A percentile compares a stretch with the other conserved stretches of the same genome.
phyloP scores from a whole-genome alignment of 2,888 invertebrate genomes.

The Rotaria socialis region DNA sequence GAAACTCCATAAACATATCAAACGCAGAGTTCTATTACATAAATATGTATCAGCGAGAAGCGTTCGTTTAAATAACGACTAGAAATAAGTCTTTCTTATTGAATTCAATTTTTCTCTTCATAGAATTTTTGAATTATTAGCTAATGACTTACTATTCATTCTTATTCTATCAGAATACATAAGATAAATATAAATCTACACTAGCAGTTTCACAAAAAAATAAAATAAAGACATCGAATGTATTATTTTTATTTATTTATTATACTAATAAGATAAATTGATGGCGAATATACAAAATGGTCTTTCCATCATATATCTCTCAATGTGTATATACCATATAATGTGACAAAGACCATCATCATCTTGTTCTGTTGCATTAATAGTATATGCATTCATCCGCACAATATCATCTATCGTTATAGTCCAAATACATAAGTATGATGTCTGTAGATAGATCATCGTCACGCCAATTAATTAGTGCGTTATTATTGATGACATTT shows the following conservation, averaged over 20 bases:
- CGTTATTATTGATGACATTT: slow-evolving; percentile 11
- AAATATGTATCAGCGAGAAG: not conserved
- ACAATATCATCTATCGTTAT: not conserved
- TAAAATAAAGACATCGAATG: not conserved
- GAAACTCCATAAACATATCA: not conserved
- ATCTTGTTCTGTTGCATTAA: not conserved
- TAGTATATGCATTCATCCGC: not conserved
- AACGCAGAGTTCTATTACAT: not conserved
- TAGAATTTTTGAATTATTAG: not conserved
- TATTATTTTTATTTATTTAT: not conserved
- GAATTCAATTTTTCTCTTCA: not conserved
- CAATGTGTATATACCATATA: not conserved
- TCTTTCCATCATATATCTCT: not conserved
- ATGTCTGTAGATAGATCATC: slow-evolving; percentile 7
- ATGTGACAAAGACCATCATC: slow-evolving; percentile 13
- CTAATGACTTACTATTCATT: not conserved
- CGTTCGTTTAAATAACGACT: not conserved
- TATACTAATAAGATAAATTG: not conserved
- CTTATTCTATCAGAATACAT: not conserved
- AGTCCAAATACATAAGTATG: not conserved
- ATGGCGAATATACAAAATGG: not conserved
- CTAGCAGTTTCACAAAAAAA: not conserved
- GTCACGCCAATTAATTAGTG: slow-evolving; percentile 5
- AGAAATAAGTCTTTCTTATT: not conserved
- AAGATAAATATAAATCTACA: not conserved